Conservation (phyloP, 2,113 vertebrate genomes). For the Odontophorus gujanensis region DNA sequence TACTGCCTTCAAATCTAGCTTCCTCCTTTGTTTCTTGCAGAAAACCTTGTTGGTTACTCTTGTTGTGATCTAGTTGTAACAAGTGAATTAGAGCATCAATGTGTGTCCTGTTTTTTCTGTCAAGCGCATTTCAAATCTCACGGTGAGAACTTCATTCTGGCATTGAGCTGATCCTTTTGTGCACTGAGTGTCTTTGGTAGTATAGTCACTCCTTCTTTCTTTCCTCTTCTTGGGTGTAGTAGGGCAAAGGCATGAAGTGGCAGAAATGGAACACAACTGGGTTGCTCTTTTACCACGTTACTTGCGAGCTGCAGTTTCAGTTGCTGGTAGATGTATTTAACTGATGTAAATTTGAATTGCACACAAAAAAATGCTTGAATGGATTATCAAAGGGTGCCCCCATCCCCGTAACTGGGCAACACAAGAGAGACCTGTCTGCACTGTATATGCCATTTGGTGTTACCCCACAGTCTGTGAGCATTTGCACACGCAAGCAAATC, state of each 20-base stretch:
- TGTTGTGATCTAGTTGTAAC: not conserved
- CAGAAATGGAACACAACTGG: not conserved
- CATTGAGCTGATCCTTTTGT: not conserved
- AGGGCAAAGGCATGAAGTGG: not conserved
- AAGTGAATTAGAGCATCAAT: not conserved
- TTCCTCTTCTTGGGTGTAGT: not conserved
- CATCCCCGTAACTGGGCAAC: not conserved
- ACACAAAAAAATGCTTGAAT: not conserved
- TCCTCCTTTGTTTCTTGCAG: not conserved
- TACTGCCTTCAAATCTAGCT: not conserved
- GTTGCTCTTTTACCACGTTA: not conserved
- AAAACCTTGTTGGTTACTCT: not conserved
- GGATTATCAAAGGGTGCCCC: not conserved
- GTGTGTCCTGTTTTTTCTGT: not conserved
- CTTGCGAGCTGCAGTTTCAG: not conserved
- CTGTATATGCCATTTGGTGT: not conserved
- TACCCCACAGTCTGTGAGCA: fast-evolving
- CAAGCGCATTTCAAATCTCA: not conserved
- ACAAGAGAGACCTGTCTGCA: not conserved
- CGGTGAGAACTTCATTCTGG: not conserved
- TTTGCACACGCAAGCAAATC: not conserved
- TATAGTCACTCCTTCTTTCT: not conserved
- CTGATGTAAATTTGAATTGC: not conserved
- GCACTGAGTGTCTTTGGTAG: not conserved
- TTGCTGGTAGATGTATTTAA: not conserved